These are phyloP conservation scores for Loris lydekkerianus DNA, from an alignment of 2,797 vertebrate species.

Conservation along the genomic window DNA sequence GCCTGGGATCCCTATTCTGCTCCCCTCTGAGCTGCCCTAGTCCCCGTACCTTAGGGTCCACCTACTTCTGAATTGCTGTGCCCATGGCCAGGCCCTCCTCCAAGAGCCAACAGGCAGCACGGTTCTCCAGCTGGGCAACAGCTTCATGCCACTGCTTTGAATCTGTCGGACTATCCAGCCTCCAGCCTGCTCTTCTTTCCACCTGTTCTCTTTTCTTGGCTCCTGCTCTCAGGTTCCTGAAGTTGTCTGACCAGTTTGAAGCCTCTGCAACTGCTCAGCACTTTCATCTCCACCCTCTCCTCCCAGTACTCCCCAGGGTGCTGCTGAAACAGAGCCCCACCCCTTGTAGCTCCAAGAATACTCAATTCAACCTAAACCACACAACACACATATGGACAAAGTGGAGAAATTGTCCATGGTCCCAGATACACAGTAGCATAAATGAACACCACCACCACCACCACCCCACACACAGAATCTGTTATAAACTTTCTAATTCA, in stretches of 20 bases:
- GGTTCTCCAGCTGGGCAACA: conserved; percentile 63
- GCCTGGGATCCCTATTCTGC: neutral
- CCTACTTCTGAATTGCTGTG: conserved; percentile 68
- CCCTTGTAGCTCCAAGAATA: neutral
- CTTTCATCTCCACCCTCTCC: neutral
- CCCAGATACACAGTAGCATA: neutral
- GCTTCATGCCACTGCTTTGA: conserved; percentile 61
- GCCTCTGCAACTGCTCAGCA: conserved; percentile 31
- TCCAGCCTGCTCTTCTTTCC: neutral
- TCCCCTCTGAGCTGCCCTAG: neutral
- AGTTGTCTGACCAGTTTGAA: conserved; percentile 73
- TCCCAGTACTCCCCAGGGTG: neutral
- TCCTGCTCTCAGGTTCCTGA: conserved; percentile 33
- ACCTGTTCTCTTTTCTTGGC: conserved; percentile 27
- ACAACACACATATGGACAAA: neutral
- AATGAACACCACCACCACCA: neutral
- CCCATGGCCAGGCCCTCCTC: conserved; percentile 22
- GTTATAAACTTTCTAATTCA: neutral
- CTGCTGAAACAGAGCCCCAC: neutral
- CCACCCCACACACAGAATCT: too few relatives aligned
- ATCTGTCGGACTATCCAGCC: neutral
- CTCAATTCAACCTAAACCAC: neutral
- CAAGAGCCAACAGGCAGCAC: neutral
- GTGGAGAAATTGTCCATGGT: neutral
- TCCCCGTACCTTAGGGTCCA: neutral